phyloP scores from a whole-genome alignment of 2,113 vertebrate genomes.

The Thunnus thynnus region DNA sequence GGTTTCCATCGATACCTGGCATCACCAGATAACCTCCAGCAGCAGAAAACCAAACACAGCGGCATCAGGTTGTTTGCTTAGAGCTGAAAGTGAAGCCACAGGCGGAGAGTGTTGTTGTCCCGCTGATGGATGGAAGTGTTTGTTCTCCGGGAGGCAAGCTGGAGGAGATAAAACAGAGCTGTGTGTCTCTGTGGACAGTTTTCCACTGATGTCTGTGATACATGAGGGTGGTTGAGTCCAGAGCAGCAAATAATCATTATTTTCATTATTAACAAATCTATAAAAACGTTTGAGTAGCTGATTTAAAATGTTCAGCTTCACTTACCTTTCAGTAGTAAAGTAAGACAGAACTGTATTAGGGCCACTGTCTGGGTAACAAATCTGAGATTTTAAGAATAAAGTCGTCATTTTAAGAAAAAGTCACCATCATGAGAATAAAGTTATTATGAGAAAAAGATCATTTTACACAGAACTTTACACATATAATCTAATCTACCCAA shows the following conservation, averaged over 20 bases:
- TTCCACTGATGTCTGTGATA: not conserved
- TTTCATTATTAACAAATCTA: too few relatives aligned
- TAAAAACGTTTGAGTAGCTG: too few relatives aligned
- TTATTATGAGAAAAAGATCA: too few relatives aligned
- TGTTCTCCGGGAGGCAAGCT: slow-evolving; percentile 9
- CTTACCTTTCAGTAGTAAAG: too few relatives aligned
- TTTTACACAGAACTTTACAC: too few relatives aligned
- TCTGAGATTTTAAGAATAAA: too few relatives aligned
- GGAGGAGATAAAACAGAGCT: slow-evolving; percentile 6
- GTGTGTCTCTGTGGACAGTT: not conserved
- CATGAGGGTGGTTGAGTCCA: not conserved
- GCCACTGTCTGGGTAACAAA: too few relatives aligned
- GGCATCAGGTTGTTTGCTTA: slow-evolving; percentile 22
- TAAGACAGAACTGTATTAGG: too few relatives aligned
- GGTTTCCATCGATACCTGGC: slow-evolving; percentile 14
- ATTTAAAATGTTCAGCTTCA: too few relatives aligned
- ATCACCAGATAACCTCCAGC: slow-evolving; percentile 36
- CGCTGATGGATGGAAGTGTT: slow-evolving; percentile 35
- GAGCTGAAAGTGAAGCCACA: slow-evolving; percentile 6
- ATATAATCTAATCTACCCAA: too few relatives aligned
- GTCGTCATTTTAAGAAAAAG: too few relatives aligned
- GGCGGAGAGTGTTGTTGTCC: not conserved
- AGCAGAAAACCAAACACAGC: slow-evolving; percentile 3
- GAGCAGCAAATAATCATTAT: not conserved
- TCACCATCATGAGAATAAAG: too few relatives aligned